Evolutionary conservation across 2,888 invertebrate genomes (phyloP), one percentile per base, ranked within the genome.

Genomic region (Ecliptopera silaceata): DNA sequence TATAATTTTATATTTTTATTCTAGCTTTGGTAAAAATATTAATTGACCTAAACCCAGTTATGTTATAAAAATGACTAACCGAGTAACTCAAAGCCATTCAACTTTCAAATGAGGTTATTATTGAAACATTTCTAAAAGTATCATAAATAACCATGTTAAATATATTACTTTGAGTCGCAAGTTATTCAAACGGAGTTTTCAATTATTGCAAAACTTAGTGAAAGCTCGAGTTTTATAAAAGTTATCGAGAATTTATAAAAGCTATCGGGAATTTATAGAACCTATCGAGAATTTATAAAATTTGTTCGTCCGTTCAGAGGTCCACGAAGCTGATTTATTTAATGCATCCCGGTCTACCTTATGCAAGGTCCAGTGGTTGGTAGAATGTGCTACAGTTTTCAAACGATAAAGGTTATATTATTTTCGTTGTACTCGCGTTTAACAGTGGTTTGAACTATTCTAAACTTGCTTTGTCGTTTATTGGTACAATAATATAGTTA

Each of bases 291-390:
- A 54, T 54, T 54, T 42, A 54, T 54, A 54, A 47, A 47, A 36
- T 54, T 26, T 18, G 11, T 42, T 54, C 29, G 12, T 22, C 42
- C 47, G 42, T 42, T 42, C 54, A 42, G 47, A n/a, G 47, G 47
- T 47, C 32, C 18, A 17, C 34, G 17, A 11, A 41, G 54, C 17
- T 20, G 45, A 47, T 54, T 54, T 54, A 54, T 54, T 47, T 34
- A 54, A 42, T 47, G 41, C 53, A 47, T 29, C 34, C 26, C 26
- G 26, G 34, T 20, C 4, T 38, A 44, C 22, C 13, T 34, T 41
- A 47, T 54, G 53, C 46, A 47, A 47, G 41, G 39, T 4, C 26
- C 17, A 31, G 29, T 47, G 47, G 46, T 47, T 41, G 46, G 29
- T 22, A 46, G 38, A 44, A 29, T 17, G 26, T 12, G 22, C 18